Evolutionary conservation across 2,113 vertebrate genomes (phyloP).

Genomic region (Alosa alosa): DNA sequence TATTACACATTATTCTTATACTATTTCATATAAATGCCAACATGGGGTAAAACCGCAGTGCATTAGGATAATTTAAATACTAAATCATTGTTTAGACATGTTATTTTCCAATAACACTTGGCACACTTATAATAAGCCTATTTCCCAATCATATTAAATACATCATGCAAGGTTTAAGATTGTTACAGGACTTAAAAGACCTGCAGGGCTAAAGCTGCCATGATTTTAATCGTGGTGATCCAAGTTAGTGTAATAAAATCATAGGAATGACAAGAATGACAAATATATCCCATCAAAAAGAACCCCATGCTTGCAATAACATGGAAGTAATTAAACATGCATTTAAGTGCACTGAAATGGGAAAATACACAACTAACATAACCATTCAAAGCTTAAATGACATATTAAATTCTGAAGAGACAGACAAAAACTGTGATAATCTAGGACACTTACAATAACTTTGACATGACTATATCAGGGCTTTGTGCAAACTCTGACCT

Average conservation of each 20-base stretch:
- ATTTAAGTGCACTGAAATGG: not conserved
- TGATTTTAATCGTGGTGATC: not conserved
- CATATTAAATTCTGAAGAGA: not conserved
- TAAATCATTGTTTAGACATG: not conserved
- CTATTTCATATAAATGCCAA: not conserved
- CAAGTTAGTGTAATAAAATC: not conserved
- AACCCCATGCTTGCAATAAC: not conserved
- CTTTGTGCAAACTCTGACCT: not conserved
- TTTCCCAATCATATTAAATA: not conserved
- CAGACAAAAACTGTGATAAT: not conserved
- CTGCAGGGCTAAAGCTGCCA: not conserved
- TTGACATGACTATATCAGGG: not conserved
- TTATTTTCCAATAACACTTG: not conserved
- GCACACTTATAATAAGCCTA: not conserved
- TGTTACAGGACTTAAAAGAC: not conserved
- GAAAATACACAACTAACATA: not conserved
- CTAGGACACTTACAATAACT: not conserved
- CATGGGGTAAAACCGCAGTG: not conserved
- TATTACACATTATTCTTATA: not conserved
- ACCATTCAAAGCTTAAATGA: not conserved
- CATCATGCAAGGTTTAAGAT: conserved; percentile 7
- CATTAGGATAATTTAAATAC: not conserved
- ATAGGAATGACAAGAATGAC: not conserved
- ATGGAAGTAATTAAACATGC: not conserved
- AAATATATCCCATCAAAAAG: not conserved